Evolutionary conservation across 53 echinoderm and acorn worm species (phyloP), one percentile per base, ranked within the genome.

Genomic region (Holothuria leucospilota): DNA sequence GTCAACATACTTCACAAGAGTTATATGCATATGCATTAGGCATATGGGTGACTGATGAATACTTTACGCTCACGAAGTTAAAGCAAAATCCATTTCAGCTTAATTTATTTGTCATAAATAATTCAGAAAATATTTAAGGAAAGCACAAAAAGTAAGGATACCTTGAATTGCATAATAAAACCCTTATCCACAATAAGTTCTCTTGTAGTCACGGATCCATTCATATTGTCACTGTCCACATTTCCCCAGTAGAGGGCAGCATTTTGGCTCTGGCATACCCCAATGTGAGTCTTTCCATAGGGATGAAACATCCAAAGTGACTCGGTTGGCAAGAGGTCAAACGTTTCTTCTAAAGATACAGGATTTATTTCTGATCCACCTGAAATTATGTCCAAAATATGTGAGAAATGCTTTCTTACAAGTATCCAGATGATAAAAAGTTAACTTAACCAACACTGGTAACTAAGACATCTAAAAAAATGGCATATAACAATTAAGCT

Each of bases 311-410:
- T 92, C 97, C 94, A 95, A n/a, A 86, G 77, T 6, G 53, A 68
- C 24, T 93, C 87, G 29, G 85, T 66, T 14, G 84, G 85, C 21
- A 59, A 86, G 39, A 67, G 46, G 46, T 95, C 87, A 73, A 95
- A 93, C 23, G 91, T 85, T 21, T 95, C 97, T 51, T 58, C 62
- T 64, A 97, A 46, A 12, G 84, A 65, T 39, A 63, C 91, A 38
- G 94, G 94, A 77, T 97, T 97, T 39, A 97, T 97, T 82, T 95
- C 97, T 70, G 97, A 95, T 21, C 97, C 97, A 83, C 97, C 97
- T 95, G 80, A 26, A 30, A 82, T 63, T 60, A 63, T 63, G 40
- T 28, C 0, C 5, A 8, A 78, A 51, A 34, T 14, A 23, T 52
- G n/a, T 21, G 42, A 20, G 11, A 73, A 34, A 73, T 20, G 13